Conservation (phyloP, 2,113 vertebrate species). For the Nesoenas mayeri region DNA sequence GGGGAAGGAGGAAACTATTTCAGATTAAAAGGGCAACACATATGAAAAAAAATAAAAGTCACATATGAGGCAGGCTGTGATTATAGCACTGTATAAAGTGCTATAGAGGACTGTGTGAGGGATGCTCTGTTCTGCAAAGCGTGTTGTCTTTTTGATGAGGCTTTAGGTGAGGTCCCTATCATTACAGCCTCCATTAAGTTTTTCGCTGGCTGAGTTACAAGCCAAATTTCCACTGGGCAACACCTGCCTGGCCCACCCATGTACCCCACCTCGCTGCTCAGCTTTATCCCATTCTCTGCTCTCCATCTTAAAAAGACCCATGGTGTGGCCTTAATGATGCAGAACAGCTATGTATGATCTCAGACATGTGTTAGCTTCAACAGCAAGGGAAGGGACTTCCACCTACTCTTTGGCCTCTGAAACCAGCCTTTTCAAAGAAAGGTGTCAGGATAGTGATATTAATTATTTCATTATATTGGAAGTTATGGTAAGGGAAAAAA, state of each 20-base stretch:
- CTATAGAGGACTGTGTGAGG: not conserved
- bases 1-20: not conserved
- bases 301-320: not conserved
- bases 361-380: not conserved
- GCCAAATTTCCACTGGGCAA: not conserved
- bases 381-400: not conserved
- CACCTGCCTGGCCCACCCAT: not conserved
- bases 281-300: not conserved
- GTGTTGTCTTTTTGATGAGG: not conserved
- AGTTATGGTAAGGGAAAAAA: not conserved
- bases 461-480: not conserved
- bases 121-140: not conserved
- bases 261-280: not conserved
- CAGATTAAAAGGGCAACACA: not conserved
- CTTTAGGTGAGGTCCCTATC: not conserved
- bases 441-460: not conserved
- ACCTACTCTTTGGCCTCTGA: not conserved
- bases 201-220: not conserved
- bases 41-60: not conserved
- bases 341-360: not conserved
- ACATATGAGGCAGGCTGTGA: not conserved
- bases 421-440: not conserved
- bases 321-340: rapidly evolving
- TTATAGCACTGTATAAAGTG: not conserved
- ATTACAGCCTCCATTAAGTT: not conserved